Base-by-base conservation (phyloP, 2,888 invertebrate genomes). In the Stratiomys singularior region DNA sequence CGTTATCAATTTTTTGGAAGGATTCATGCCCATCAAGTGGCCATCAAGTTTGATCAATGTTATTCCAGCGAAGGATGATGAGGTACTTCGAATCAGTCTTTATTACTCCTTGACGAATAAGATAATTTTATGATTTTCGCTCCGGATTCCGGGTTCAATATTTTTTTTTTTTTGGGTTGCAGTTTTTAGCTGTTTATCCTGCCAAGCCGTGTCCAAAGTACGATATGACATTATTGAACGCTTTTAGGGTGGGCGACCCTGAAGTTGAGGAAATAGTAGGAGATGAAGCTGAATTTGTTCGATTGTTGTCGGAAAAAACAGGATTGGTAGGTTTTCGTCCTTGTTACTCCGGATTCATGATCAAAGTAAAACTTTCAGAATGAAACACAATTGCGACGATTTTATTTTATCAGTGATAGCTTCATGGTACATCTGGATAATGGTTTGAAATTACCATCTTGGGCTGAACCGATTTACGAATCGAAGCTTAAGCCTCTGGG, bases 401-500 rank as follows among this genome's bases (percentile, higher is more conserved):
- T 30, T 30, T 56, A 23, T 23, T 30, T 21, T n/a, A 30, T 76
- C 9, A 15, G 15, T 15, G 92, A 92, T 83, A 92, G 91, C 0
- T 85, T 93, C 25, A 88, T 90, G 82, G 89, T 92, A n/a, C 89
- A 91, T 84, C 86, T 89, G 71, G 89, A 92, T 76, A 87, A 87
- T 0, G 92, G 91, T n/a, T 87, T 93, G 52, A 88, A 89, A 71
- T 85, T 94, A 5, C 94, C 94, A 0, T 87, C 89, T n/a, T 93
- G 93, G 93, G 90, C 92, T 0, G 88, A 89, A 80, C 88, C 88
- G 76, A 90, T 91, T 25, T 92, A 92, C 1, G 86, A 88, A 47
- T 88, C 89, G 83, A 91, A 37, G 9, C 4, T 64, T 1, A 47
- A 46, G n/a, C 47, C 47, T 9, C 15, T 76, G 13, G 76, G 46